phyloP scores from a whole-genome alignment of 2,888 invertebrate species.

The Eupithecia insigniata region DNA sequence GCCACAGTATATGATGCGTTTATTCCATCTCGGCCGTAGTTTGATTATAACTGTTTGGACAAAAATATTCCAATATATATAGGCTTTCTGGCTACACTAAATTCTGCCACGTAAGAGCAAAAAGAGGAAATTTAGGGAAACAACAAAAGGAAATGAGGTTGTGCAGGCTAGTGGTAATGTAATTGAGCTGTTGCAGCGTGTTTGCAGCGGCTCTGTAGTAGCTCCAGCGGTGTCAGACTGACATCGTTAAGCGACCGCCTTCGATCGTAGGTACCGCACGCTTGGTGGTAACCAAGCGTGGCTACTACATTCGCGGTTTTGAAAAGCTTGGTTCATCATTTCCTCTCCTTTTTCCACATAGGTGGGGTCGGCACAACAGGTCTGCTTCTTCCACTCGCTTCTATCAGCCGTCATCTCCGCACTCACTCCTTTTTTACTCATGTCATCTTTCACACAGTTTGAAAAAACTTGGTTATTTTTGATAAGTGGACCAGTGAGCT shows the following conservation, averaged over 20 bases:
- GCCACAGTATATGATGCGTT: background rate
- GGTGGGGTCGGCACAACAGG: too few species aligned
- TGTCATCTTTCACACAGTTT: too few species aligned
- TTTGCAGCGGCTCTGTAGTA: conserved; percentile 24
- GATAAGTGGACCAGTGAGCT: background rate
- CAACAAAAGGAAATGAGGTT: background rate
- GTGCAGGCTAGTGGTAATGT: conserved; percentile 16
- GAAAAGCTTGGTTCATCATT: too few species aligned
- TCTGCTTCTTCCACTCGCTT: too few species aligned
- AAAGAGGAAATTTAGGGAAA: background rate
- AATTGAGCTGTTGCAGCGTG: conserved; percentile 33
- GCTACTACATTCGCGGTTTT: conserved; percentile 11
- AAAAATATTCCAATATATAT: background rate
- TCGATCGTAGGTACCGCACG: conserved; percentile 16
- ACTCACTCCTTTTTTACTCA: too few species aligned
- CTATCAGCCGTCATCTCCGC: too few species aligned
- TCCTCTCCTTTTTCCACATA: too few species aligned
- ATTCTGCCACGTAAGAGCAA: background rate
- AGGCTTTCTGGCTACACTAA: background rate
- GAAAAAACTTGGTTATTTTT: background rate
- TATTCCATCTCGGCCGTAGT: background rate
- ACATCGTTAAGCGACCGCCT: conserved; percentile 32
- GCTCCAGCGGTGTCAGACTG: conserved; percentile 21
- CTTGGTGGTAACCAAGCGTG: too few species aligned
- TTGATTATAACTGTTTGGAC: too few species aligned